Conservation (phyloP, 2,797 vertebrate species). For the Toxotes lorentzi region DNA sequence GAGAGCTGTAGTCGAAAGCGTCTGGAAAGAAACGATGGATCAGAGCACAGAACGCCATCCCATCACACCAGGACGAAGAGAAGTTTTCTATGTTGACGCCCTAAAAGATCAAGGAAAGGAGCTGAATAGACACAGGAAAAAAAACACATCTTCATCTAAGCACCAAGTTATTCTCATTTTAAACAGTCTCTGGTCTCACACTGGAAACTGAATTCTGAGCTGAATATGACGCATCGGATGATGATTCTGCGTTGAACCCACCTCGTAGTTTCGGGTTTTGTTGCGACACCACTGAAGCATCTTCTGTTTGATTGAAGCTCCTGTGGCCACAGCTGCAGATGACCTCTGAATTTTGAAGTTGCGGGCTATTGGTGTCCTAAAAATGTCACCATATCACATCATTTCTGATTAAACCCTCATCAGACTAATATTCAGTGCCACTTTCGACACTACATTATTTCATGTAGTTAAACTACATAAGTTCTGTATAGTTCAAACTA, state of each 20-base stretch:
- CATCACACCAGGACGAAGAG: slow-evolving; percentile 97
- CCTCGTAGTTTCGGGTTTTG: slow-evolving; percentile 95
- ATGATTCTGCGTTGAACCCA: slow-evolving; percentile 62
- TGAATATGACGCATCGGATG: background rate
- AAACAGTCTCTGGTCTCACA: background rate
- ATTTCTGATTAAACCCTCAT: background rate
- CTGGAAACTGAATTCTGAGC: background rate
- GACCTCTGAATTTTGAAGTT: slow-evolving; percentile 90
- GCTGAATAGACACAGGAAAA: background rate
- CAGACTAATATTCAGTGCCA: background rate
- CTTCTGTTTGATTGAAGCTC: slow-evolving; percentile 96
- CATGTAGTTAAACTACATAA: too few species aligned
- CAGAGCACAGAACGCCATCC: slow-evolving; percentile 97
- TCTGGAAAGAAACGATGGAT: slow-evolving; percentile 97
- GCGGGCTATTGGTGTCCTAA: slow-evolving; percentile 76
- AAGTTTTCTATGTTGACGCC: slow-evolving; percentile 97
- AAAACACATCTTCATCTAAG: background rate
- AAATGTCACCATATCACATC: slow-evolving; percentile 36
- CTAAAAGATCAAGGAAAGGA: slow-evolving; percentile 74
- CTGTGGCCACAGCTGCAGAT: slow-evolving; percentile 86
- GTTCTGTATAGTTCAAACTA: slow-evolving; percentile 77
- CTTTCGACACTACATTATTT: background rate
- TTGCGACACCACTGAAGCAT: slow-evolving; percentile 96
- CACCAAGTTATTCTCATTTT: background rate
- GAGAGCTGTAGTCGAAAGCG: slow-evolving; percentile 92